Base-by-base conservation (phyloP, 2,797 vertebrate species). In the Eulemur coronatus region DNA sequence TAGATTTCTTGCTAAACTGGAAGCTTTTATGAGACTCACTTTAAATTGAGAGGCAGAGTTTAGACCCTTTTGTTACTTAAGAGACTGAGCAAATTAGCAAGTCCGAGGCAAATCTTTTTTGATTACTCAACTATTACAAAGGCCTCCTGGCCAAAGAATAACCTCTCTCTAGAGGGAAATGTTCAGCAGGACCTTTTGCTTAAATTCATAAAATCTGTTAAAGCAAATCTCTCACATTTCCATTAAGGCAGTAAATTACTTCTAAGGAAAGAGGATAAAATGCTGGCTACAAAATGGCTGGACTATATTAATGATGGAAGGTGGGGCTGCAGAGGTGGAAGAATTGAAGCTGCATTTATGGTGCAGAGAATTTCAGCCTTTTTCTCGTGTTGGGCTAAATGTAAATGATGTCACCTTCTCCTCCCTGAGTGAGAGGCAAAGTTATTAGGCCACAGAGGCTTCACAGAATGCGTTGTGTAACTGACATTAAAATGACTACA, bases 381-480 rank as follows among this genome's bases (percentile, higher is more conserved):
- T 98, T 97, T 98, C 97, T 95, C 93, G 18, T 97, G 96, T 97
- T 98, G 97, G 96, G 95, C 97, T 97, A 98, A 98, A 98, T 98
- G 98, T 98, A 98, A 98, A 98, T 98, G 26, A 98, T 97, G 97
- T 98, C 97, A 98, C 97, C 95, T 97, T 98, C 24, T 0, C 92
- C 97, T 98, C 95, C 97, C 70, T 57, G 46, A 90, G 94, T 70
- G 92, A 96, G 88, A 98, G 97, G 97, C 98, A 98, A 97, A 98
- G 98, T 98, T 98, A 98, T 97, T 98, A 97, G 97, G 89, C 97
- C 84, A 0, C 65, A 70, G 91, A 94, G 95, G 57, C 95, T 98
- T 97, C 94, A 84, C 96, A 59, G 96, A 97, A 95, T 76, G 63
- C n/a, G 48, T 97, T 97, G 59, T 97, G 93, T 97, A 20, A 67